phyloP scores from a whole-genome alignment of 2,888 invertebrate genomes.

The Platycheirus rosarum region DNA sequence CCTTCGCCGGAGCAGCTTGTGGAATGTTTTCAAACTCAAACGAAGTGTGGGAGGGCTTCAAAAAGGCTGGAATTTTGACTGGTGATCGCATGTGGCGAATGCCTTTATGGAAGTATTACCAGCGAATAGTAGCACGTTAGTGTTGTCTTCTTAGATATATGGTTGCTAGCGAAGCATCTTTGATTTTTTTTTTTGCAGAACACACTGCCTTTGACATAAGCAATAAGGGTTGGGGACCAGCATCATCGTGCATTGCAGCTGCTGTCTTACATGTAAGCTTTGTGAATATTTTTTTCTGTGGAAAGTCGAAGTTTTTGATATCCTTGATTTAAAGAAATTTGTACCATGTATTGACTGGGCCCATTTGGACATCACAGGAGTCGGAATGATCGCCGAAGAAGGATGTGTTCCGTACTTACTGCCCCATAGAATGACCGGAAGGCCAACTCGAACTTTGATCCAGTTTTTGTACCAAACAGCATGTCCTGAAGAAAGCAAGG shows the following conservation, averaged over 20 bases:
- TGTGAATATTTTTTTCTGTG: neutral
- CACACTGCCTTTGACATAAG: constrained; percentile 84
- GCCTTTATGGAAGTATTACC: constrained; percentile 84
- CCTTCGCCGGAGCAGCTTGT: constrained; percentile 84
- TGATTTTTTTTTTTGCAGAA: constrained; percentile 63
- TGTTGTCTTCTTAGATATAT: too few relatives aligned
- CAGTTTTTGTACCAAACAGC: constrained; percentile 79
- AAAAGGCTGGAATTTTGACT: constrained; percentile 84
- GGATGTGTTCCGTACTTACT: constrained; percentile 86
- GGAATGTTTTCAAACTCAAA: constrained; percentile 85
- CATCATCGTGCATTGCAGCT: constrained; percentile 87
- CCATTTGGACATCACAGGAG: constrained; percentile 89
- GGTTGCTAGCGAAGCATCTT: too few relatives aligned
- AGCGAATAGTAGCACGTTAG: constrained; percentile 76
- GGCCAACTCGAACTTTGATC: constrained; percentile 84
- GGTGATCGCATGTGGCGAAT: constrained; percentile 87
- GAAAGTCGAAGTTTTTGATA: neutral
- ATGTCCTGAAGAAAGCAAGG: constrained; percentile 66
- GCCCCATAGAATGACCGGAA: constrained; percentile 84
- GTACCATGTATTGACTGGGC: constrained; percentile 86
- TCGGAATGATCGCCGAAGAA: constrained; percentile 85
- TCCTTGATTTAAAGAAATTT: constrained; percentile 84
- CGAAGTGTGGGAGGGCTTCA: constrained; percentile 83
- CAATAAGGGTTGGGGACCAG: constrained; percentile 84
- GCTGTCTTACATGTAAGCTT: constrained; percentile 85